phyloP scores from a whole-genome alignment of 2,113 vertebrate species.

The Orientallactaga bullata region DNA sequence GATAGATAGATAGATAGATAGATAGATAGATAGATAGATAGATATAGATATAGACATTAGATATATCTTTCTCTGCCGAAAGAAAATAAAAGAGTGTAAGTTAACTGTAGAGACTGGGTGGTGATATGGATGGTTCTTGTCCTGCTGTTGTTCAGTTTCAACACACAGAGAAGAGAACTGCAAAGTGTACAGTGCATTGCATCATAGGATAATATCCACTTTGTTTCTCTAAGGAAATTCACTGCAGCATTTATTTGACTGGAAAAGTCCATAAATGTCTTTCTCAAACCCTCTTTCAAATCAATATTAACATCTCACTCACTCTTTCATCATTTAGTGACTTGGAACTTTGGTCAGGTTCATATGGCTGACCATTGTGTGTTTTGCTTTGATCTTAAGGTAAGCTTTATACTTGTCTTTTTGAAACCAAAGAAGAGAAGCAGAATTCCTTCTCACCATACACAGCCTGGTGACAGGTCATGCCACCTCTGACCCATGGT shows the following conservation, averaged over 20 bases:
- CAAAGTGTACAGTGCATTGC: not conserved
- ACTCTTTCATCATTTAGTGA: conserved; percentile 5
- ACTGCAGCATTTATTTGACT: not conserved
- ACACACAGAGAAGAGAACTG: not conserved
- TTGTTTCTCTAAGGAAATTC: not conserved
- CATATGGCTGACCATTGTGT: not conserved
- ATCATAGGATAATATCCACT: not conserved
- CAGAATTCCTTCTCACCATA: not conserved
- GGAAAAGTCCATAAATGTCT: not conserved
- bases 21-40: too few relatives aligned
- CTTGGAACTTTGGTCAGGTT: not conserved
- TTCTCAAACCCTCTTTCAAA: not conserved
- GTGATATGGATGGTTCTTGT: too few relatives aligned
- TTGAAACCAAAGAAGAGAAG: not conserved
- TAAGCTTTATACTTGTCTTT: not conserved
- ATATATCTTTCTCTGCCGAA: too few relatives aligned
- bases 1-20: too few relatives aligned
- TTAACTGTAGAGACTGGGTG: not conserved
- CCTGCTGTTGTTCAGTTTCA: not conserved
- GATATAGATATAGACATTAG: too few relatives aligned
- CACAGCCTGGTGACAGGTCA: not conserved
- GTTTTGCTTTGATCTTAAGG: not conserved
- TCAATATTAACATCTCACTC: not conserved
- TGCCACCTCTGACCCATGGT: not conserved
- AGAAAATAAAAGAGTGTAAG: not conserved